phyloP scores from a whole-genome alignment of 2,888 invertebrate species.

The Bellardia bayeri region DNA sequence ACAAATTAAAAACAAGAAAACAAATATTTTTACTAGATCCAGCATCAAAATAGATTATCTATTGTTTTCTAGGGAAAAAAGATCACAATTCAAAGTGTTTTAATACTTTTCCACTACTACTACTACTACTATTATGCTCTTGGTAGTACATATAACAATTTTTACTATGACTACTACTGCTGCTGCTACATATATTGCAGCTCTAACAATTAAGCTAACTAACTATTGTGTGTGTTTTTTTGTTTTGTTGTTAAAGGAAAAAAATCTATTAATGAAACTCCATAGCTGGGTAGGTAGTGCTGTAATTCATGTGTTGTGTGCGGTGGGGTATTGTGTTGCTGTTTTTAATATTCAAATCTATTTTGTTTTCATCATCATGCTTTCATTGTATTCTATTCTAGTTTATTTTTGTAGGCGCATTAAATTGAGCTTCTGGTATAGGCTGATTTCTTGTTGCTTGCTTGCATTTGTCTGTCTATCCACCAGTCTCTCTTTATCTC shows the following conservation, averaged over 20 bases:
- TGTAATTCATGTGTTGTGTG: not conserved
- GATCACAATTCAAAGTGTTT: too few relatives aligned
- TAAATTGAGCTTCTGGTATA: constrained; percentile 49
- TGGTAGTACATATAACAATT: constrained; percentile 35
- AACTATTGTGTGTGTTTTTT: constrained; percentile 52
- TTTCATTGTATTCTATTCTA: not conserved
- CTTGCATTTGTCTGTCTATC: constrained; percentile 36
- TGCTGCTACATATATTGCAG: constrained; percentile 29
- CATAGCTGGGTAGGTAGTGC: not conserved
- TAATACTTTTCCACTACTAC: too few relatives aligned
- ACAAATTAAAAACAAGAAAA: constrained; percentile 25
- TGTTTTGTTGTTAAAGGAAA: not conserved
- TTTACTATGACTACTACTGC: constrained; percentile 21
- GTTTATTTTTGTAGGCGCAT: not conserved
- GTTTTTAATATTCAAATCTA: not conserved
- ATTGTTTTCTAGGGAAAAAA: constrained; percentile 40
- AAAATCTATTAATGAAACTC: constrained; percentile 52
- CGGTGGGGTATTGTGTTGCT: constrained; percentile 7
- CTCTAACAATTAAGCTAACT: constrained; percentile 63
- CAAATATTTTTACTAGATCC: not conserved
- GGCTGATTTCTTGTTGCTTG: constrained; percentile 45
- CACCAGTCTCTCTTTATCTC: not conserved
- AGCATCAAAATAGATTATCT: constrained; percentile 9
- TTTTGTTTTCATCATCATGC: constrained; percentile 14
- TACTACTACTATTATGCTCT: constrained; percentile 6